Conservation (phyloP, 2,797 vertebrate species). For the Xiphophorus birchmanni region DNA sequence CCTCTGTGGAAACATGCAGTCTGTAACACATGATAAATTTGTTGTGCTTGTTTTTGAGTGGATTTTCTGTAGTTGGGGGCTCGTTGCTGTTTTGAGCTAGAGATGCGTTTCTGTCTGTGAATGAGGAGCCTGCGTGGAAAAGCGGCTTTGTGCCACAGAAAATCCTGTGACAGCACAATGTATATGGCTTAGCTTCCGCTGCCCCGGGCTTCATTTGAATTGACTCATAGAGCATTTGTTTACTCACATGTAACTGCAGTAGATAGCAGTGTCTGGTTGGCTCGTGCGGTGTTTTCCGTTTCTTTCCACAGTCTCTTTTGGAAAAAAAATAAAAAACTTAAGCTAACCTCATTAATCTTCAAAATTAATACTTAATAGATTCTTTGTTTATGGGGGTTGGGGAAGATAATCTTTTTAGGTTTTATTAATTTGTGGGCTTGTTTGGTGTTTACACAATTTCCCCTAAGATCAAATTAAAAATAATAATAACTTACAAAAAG, state of each 20-base stretch:
- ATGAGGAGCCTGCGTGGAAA: slow-evolving; percentile 33
- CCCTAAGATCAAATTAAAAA: background rate
- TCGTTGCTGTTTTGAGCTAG: slow-evolving; percentile 25
- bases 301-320: slow-evolving; percentile 10
- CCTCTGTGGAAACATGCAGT: slow-evolving; percentile 11
- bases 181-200: slow-evolving; percentile 44
- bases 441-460: background rate
- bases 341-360: slow-evolving; percentile 19
- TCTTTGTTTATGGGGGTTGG: background rate
- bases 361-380: background rate
- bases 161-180: slow-evolving; percentile 37
- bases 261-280: slow-evolving; percentile 32
- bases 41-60: slow-evolving; percentile 32
- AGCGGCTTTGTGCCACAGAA: slow-evolving; percentile 38
- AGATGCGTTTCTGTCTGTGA: slow-evolving; percentile 32
- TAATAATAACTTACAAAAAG: background rate
- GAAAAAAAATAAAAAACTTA: slow-evolving; percentile 2
- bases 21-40: slow-evolving; percentile 32
- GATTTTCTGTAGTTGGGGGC: slow-evolving; percentile 25
- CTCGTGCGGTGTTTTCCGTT: slow-evolving; percentile 15
- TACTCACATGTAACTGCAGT: slow-evolving; percentile 44
- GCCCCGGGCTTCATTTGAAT: slow-evolving; percentile 49
- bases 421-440: background rate
- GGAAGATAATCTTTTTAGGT: background rate
- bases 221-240: slow-evolving; percentile 51